Conservation (phyloP, 1,140 invertebrate genomes). For the Drosophila santomea region DNA sequence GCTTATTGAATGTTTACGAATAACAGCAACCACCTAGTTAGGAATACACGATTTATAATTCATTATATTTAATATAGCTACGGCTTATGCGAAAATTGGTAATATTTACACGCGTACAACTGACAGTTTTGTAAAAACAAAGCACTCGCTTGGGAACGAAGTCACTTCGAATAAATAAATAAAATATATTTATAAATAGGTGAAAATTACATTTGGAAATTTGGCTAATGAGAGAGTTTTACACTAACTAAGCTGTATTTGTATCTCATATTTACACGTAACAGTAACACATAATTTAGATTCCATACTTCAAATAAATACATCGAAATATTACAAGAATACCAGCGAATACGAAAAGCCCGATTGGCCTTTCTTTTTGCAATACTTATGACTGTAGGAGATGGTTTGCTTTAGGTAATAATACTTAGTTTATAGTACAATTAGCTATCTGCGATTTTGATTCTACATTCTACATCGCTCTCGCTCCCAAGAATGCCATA, state of each 20-base stretch:
- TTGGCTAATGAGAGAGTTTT: slow-evolving; percentile 77
- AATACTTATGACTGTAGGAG: slow-evolving; percentile 49
- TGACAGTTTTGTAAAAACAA: slow-evolving; percentile 20
- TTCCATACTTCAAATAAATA: slow-evolving; percentile 56
- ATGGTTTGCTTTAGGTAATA: slow-evolving; percentile 38
- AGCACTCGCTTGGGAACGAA: slow-evolving; percentile 36
- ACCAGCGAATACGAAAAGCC: slow-evolving; percentile 59
- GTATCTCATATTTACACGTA: slow-evolving; percentile 43
- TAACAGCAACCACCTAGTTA: slow-evolving; percentile 59
- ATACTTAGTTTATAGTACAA: slow-evolving; percentile 55
- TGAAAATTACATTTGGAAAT: slow-evolving; percentile 60
- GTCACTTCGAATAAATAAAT: slow-evolving; percentile 62
- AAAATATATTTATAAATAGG: slow-evolving; percentile 41
- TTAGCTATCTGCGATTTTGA: slow-evolving; percentile 39
- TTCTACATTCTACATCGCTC: slow-evolving; percentile 9
- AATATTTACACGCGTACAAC: slow-evolving; percentile 42
- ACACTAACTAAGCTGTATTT: slow-evolving; percentile 52
- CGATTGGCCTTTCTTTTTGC: slow-evolving; percentile 19
- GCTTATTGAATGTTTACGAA: slow-evolving; percentile 56
- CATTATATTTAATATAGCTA: slow-evolving; percentile 24
- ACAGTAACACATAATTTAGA: slow-evolving; percentile 45
- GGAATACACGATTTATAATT: slow-evolving; percentile 50
- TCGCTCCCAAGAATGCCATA: neutral
- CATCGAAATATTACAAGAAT: slow-evolving; percentile 68
- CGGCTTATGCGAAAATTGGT: slow-evolving; percentile 13